Evolutionary conservation across 1,140 invertebrate genomes (phyloP).

Genomic region (Potamilus streckersoni): DNA sequence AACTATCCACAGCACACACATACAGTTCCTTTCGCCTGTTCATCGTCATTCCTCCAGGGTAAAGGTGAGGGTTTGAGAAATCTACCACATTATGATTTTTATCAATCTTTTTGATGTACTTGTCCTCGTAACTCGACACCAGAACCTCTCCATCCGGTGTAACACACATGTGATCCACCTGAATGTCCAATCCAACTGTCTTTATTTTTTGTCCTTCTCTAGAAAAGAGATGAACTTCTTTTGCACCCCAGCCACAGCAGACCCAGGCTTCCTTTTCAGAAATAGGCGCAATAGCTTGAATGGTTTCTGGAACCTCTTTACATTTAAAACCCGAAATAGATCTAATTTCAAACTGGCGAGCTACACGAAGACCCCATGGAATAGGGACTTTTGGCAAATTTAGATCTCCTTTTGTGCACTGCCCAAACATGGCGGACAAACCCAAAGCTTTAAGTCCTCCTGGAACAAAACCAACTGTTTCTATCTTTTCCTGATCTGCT

Average conservation of each 20-base stretch:
- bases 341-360: slow-evolving; percentile 38
- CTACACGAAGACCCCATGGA: slow-evolving; percentile 44
- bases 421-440: slow-evolving; percentile 40
- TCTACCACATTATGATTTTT: slow-evolving; percentile 36
- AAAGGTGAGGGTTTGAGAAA: slow-evolving; percentile 38
- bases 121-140: slow-evolving; percentile 46
- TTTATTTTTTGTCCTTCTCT: slow-evolving; percentile 37
- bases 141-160: slow-evolving; percentile 35
- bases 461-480: slow-evolving; percentile 36
- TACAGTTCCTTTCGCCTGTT: slow-evolving; percentile 41
- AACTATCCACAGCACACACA: slow-evolving; percentile 46
- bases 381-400: slow-evolving; percentile 37
- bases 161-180: slow-evolving; percentile 40
- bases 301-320: slow-evolving; percentile 32
- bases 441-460: slow-evolving; percentile 32
- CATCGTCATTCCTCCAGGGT: slow-evolving; percentile 44
- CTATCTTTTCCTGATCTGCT: slow-evolving; percentile 23
- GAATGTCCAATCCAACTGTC: slow-evolving; percentile 37
- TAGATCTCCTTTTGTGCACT: slow-evolving; percentile 38
- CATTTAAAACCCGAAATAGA: slow-evolving; percentile 37
- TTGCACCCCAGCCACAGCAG: slow-evolving; percentile 43
- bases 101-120: slow-evolving; percentile 43
- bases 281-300: slow-evolving; percentile 45
- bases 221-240: slow-evolving; percentile 36
- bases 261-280: slow-evolving; percentile 47